These are phyloP conservation scores for Leptodactylus fallax DNA, from an alignment of 2,797 vertebrate species.

Conservation along the genomic window DNA sequence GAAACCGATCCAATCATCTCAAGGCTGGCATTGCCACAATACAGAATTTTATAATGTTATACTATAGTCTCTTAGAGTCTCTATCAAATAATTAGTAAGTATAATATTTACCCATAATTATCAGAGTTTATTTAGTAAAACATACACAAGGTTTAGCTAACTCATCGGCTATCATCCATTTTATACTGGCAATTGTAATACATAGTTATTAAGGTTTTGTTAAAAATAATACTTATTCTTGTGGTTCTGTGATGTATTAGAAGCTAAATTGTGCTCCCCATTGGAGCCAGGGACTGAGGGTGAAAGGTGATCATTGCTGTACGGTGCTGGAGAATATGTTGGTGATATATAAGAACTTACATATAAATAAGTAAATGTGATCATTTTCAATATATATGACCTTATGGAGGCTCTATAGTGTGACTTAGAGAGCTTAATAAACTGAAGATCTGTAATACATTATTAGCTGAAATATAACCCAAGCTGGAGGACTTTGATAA, in stretches of 20 bases:
- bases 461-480: not conserved
- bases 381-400: not conserved
- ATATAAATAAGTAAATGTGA: not conserved
- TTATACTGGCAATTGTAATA: not conserved
- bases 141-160: conserved; percentile 37
- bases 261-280: not conserved
- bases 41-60: conserved; percentile 75
- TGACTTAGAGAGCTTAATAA: not conserved
- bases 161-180: not conserved
- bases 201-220: not conserved
- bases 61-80: conserved; percentile 65
- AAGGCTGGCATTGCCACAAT: conserved; percentile 72
- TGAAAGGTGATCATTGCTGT: not conserved
- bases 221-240: not conserved
- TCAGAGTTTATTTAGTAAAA: conserved; percentile 60
- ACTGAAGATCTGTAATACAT: not conserved
- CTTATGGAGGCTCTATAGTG: not conserved
- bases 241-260: not conserved
- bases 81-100: conserved; percentile 67
- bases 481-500: too few relatives aligned
- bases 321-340: not conserved
- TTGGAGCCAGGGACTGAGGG: not conserved
- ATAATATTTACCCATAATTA: conserved; percentile 46
- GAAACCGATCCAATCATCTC: not conserved
- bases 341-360: not conserved